Base-by-base conservation (phyloP, 2,797 vertebrate genomes). In the Cirrhinus molitorella region DNA sequence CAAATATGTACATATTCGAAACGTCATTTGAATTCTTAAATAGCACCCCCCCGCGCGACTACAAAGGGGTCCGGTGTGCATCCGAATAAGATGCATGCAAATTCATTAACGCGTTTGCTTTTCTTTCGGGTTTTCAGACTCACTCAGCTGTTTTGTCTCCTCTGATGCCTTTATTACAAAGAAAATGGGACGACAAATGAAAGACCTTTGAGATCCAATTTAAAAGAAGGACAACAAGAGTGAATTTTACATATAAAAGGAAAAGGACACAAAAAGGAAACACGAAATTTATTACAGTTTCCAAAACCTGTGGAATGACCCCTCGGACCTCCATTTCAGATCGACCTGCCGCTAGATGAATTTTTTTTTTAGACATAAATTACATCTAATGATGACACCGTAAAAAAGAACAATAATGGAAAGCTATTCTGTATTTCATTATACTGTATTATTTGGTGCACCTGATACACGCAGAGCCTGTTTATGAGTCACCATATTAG, bases 351-450 rank as follows among this genome's bases (percentile, higher is more conserved):
- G 95, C 96, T 96, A 98, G 97, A 98, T 97, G 95, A 97, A 96
- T 97, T 97, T 95, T 96, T 93, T 55, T 31, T 94, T 89, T 92
- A 97, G 96, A 97, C 97, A 99, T 99, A 99, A 98, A 99, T 99
- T 98, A 98, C 94, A 97, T 93, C 97, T 99, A 98, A 99, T 99
- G 98, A 99, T 95, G 96, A 98, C 97, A 98, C 96, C 95, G 95
- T 99, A 98, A 99, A 98, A 98, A 96, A 78, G 95, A 97, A 99
- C 97, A 99, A 98, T 99, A 99, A 99, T 98, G 97, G 96, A 99
- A 99, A 99, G 97, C 98, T 97, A 97, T 98, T 98, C 97, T 98
- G 97, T 98, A 99, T 99, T 99, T 99, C 97, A 99, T 99, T 99
- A 99, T 98, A 96, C 97, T 96, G 97, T 97, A 98, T 98, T 98